phyloP scores from a whole-genome alignment of 2,888 invertebrate species.

The Eupsilia transversa region DNA sequence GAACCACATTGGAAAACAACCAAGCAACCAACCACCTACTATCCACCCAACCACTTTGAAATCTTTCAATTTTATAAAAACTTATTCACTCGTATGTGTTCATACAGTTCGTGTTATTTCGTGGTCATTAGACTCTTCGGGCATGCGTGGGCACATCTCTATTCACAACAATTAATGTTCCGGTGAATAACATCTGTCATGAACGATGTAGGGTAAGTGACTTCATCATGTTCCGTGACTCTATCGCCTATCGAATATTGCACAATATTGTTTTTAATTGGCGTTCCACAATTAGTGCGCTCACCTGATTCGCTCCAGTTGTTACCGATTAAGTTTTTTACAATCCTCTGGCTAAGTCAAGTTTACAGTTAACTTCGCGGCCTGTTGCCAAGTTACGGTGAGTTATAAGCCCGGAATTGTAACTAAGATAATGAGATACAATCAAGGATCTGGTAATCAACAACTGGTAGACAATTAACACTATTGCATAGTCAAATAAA shows the following conservation, averaged over 20 bases:
- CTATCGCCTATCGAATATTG: slow-evolving; percentile 82
- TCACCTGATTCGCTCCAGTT: slow-evolving; percentile 89
- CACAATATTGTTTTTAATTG: slow-evolving; percentile 87
- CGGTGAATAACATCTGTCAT: slow-evolving; percentile 66
- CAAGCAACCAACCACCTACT: too few species aligned
- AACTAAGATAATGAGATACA: slow-evolving; percentile 67
- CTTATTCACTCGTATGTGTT: slow-evolving; percentile 24
- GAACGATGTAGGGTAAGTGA: slow-evolving; percentile 66
- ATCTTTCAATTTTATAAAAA: slow-evolving; percentile 15
- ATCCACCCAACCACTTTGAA: neutral
- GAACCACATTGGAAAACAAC: neutral
- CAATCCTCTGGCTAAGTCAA: slow-evolving; percentile 80
- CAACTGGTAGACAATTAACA: slow-evolving; percentile 13
- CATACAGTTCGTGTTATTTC: slow-evolving; percentile 53
- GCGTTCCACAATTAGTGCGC: slow-evolving; percentile 83
- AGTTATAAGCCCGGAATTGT: slow-evolving; percentile 73
- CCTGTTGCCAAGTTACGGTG: slow-evolving; percentile 82
- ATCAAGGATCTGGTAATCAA: slow-evolving; percentile 35
- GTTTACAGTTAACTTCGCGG: slow-evolving; percentile 84
- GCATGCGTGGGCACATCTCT: slow-evolving; percentile 62
- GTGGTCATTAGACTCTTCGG: slow-evolving; percentile 62
- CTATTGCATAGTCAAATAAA: slow-evolving; percentile 32
- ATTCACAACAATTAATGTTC: slow-evolving; percentile 62
- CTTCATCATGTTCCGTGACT: slow-evolving; percentile 73
- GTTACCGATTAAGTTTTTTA: slow-evolving; percentile 89